Base-by-base conservation (phyloP, 2,888 invertebrate genomes). In the Camptogramma bilineatum region DNA sequence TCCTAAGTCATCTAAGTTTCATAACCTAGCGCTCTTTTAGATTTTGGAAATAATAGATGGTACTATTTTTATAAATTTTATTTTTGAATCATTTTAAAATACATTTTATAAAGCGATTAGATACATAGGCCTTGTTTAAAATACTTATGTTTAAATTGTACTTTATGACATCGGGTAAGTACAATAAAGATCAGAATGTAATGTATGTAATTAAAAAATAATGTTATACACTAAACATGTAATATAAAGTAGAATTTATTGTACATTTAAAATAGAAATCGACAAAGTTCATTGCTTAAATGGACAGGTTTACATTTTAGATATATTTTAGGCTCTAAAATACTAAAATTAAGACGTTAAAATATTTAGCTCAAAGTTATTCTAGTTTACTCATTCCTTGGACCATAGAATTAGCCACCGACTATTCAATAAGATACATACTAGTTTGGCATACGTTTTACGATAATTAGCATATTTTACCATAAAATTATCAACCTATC, bases 51-150 rank as follows among this genome's bases (percentile, higher is more conserved):
- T 74, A 68, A 78, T 76, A 76, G 77, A 79, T 69, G 28, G 56
- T 75, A 74, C 69, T 73, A 67, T 80, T 82, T 86, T 84, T 85
- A 84, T 82, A 75, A 77, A 78, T 75, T 85, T 88, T 85, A 86
- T 89, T 90, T 90, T 88, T 85, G 83, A 88, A 79, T 83, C 71
- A 77, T 88, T 88, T 90, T 86, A 82, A 86, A 86, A 79, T 85
- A 83, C 85, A 84, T 86, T 87, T 85, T 86, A 82, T 86, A 83
- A 78, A 76, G 79, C 80, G 71, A 79, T 67, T 83, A 86, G 81
- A 78, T 86, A 52, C 52, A 60, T 64, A 88, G 87, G 87, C 86
- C 87, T 82, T 87, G 80, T 85, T 80, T 82, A 82, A 83, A 77
- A 69, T 70, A 39, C 34, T 39, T 39, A 74, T 79, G 73, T 81